These are phyloP conservation scores for Schizopygopsis malacanthus DNA, from an alignment of 2,797 vertebrate genomes.

Conservation along the genomic window DNA sequence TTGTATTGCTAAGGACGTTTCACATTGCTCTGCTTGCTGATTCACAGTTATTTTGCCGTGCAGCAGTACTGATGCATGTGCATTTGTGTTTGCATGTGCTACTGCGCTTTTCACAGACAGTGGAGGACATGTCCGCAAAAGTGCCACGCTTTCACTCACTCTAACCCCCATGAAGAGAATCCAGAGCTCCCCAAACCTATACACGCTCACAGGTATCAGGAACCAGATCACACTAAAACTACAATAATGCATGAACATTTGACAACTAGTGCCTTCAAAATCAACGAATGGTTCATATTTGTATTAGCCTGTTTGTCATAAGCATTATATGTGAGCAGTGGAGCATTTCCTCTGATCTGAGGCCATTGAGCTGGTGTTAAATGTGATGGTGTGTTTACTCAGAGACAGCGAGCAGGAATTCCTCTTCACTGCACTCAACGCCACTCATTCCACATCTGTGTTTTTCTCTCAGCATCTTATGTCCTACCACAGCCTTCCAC, in stretches of 20 bases:
- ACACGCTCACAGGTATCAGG: constrained; percentile 82
- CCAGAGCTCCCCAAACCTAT: constrained; percentile 89
- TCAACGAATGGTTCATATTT: not conserved
- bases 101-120: constrained; percentile 86
- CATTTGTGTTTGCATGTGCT: constrained; percentile 73
- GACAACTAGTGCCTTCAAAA: not conserved
- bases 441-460: constrained; percentile 45
- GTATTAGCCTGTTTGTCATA: not conserved
- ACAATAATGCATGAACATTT: constrained; percentile 9
- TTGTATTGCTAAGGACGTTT: not conserved
- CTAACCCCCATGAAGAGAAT: constrained; percentile 90
- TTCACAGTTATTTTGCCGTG: constrained; percentile 21
- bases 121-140: constrained; percentile 85
- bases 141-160: constrained; percentile 85
- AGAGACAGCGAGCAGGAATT: constrained; percentile 51
- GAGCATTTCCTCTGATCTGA: constrained; percentile 21
- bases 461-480: constrained; percentile 25
- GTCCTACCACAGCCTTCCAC: constrained; percentile 5
- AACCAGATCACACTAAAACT: constrained; percentile 29
- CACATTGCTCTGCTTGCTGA: constrained; percentile 38
- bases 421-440: constrained; percentile 48
- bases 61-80: constrained; percentile 70
- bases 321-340: not conserved
- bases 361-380: constrained; percentile 22
- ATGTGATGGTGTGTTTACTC: constrained; percentile 44